Conservation (phyloP, 2,113 vertebrate genomes). For the Apistogramma diplotaenia region DNA sequence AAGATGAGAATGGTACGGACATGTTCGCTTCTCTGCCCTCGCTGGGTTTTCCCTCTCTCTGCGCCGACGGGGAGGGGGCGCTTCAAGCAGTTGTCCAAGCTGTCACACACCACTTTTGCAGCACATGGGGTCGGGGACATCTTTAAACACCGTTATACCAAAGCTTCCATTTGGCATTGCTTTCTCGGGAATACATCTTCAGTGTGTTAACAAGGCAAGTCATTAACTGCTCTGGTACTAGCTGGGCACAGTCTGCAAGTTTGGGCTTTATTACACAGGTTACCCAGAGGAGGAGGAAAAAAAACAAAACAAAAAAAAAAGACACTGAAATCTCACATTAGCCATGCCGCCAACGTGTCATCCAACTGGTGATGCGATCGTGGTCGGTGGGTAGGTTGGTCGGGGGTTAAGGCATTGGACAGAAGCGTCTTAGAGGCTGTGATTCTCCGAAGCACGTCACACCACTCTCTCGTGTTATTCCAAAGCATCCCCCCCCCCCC, state of each 20-base stretch:
- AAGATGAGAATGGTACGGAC: slow-evolving; percentile 64
- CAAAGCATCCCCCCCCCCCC: slow-evolving; percentile 47
- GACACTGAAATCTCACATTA: neutral
- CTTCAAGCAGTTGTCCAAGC: slow-evolving; percentile 14
- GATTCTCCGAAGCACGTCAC: slow-evolving; percentile 35
- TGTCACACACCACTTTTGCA: slow-evolving; percentile 36
- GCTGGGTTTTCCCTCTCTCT: neutral
- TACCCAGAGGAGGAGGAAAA: neutral
- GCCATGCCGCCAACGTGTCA: slow-evolving; percentile 2
- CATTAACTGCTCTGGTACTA: slow-evolving; percentile 18
- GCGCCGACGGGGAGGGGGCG: neutral
- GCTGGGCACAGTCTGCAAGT: slow-evolving; percentile 20
- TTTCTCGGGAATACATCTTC: slow-evolving; percentile 26
- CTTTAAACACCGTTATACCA: slow-evolving; percentile 16
- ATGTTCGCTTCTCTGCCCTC: slow-evolving; percentile 20
- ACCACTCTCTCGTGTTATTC: slow-evolving; percentile 23
- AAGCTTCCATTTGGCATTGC: slow-evolving; percentile 46
- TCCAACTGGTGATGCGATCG: slow-evolving; percentile 20
- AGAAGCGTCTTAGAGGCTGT: slow-evolving; percentile 59
- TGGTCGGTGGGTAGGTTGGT: neutral
- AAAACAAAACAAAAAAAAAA: neutral
- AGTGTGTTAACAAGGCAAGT: slow-evolving; percentile 21
- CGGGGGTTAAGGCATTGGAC: slow-evolving; percentile 79
- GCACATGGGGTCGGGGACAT: slow-evolving; percentile 9
- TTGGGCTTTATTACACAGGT: slow-evolving; percentile 30